Conservation (phyloP, 2,888 invertebrate genomes). For the Onchidella celtica region DNA sequence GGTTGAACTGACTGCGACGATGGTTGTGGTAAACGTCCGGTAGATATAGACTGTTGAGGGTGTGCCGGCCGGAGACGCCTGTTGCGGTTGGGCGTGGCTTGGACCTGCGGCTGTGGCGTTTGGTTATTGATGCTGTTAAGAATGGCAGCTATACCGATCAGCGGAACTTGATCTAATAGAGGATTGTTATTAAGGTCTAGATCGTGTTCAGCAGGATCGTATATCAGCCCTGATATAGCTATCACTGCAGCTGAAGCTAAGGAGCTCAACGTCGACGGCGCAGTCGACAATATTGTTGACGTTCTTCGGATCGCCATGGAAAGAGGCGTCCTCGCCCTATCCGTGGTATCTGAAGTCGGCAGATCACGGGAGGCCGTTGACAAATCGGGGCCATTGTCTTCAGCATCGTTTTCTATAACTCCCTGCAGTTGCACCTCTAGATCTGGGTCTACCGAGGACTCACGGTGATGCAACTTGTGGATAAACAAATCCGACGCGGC, state of each 20-base stretch:
- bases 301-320: too few relatives aligned
- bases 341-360: too few relatives aligned
- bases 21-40: neutral
- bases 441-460: too few relatives aligned
- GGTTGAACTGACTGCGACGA: neutral
- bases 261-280: neutral
- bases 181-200: neutral
- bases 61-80: constrained; percentile 4
- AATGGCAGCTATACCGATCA: neutral
- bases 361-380: too few relatives aligned
- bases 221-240: neutral
- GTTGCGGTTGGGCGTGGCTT: constrained; percentile 5
- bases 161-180: neutral
- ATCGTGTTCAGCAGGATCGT: neutral
- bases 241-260: neutral
- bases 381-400: too few relatives aligned
- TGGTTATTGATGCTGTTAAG: neutral
- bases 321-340: too few relatives aligned
- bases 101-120: neutral
- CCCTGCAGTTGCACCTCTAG: too few relatives aligned
- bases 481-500: too few relatives aligned
- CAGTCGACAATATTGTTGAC: too few relatives aligned
- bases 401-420: too few relatives aligned
- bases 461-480: too few relatives aligned
- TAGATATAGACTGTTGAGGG: neutral